A percentile compares a stretch with the other conserved stretches of the same genome.
These are phyloP conservation scores for Bombus sylvicola DNA, from an alignment of 1,140 invertebrate genomes.

Conservation along the genomic window DNA sequence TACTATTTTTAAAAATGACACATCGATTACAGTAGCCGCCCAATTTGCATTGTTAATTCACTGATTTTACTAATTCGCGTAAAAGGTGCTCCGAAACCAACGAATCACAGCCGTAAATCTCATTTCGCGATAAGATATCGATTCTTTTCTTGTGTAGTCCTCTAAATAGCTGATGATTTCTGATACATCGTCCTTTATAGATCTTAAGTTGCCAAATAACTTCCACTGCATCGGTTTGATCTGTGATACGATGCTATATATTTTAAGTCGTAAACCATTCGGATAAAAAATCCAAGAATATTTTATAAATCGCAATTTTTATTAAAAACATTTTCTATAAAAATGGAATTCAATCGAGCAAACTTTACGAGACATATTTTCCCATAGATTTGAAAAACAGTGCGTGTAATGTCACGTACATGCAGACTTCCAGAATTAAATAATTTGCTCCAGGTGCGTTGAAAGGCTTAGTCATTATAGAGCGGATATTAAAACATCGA, in stretches of 20 bases:
- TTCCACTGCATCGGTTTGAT: not conserved
- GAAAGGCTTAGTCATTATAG: too few relatives aligned
- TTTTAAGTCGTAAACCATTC: not conserved
- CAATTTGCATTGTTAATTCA: conserved; percentile 26
- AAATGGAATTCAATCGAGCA: not conserved
- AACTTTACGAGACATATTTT: not conserved
- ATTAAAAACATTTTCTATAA: not conserved
- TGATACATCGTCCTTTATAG: not conserved
- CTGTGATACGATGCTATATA: not conserved
- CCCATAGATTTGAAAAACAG: too few relatives aligned
- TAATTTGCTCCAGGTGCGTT: not conserved
- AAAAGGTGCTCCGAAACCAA: not conserved
- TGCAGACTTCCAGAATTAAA: not conserved
- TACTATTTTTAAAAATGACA: not conserved
- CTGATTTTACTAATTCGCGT: not conserved
- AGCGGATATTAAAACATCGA: not conserved
- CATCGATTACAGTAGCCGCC: conserved; percentile 11
- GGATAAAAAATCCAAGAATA: not conserved
- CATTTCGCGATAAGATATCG: not conserved
- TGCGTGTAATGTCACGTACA: not conserved
- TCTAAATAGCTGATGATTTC: not conserved
- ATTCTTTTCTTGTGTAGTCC: not conserved
- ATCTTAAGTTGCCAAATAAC: not conserved
- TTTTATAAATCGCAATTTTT: not conserved
- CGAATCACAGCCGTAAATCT: not conserved